Evolutionary conservation across 2,888 invertebrate genomes (phyloP).

Genomic region (Smittia sp.): DNA sequence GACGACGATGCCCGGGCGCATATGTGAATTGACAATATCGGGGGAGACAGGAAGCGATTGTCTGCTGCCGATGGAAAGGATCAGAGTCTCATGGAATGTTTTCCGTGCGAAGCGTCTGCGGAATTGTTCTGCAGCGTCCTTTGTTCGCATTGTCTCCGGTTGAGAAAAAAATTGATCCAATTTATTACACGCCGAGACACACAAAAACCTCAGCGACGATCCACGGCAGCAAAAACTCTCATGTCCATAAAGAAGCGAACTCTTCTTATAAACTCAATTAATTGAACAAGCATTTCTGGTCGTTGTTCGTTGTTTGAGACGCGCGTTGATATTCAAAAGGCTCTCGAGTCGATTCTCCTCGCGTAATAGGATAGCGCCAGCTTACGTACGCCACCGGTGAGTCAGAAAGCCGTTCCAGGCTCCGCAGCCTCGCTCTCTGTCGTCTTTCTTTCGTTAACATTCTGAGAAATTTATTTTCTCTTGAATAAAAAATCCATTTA

Average conservation of each 20-base stretch:
- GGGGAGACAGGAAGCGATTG: constrained; percentile 13
- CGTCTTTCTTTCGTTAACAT: neutral
- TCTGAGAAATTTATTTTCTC: constrained; percentile 19
- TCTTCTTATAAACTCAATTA: constrained; percentile 33
- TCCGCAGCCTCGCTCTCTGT: neutral
- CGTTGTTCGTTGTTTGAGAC: constrained; percentile 1
- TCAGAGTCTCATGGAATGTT: neutral
- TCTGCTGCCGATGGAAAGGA: constrained; percentile 9
- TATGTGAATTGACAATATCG: neutral
- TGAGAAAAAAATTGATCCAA: constrained; percentile 33
- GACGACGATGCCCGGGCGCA: neutral
- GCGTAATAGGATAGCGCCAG: constrained; percentile 23
- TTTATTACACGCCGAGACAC: constrained; percentile 33
- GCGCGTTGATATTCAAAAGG: constrained; percentile 20
- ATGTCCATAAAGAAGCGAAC: constrained; percentile 20
- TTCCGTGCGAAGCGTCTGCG: neutral
- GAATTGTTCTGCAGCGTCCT: neutral
- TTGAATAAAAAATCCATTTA: constrained; percentile 38
- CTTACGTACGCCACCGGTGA: constrained; percentile 17
- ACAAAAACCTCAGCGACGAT: constrained; percentile 16
- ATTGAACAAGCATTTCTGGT: constrained; percentile 36
- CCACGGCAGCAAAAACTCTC: neutral
- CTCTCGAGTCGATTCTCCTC: constrained; percentile 2
- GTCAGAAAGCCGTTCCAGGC: too few relatives aligned
- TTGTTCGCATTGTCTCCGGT: constrained; percentile 21